Evolutionary conservation across 2,797 vertebrate species (phyloP).

Genomic region (Alosa sapidissima): DNA sequence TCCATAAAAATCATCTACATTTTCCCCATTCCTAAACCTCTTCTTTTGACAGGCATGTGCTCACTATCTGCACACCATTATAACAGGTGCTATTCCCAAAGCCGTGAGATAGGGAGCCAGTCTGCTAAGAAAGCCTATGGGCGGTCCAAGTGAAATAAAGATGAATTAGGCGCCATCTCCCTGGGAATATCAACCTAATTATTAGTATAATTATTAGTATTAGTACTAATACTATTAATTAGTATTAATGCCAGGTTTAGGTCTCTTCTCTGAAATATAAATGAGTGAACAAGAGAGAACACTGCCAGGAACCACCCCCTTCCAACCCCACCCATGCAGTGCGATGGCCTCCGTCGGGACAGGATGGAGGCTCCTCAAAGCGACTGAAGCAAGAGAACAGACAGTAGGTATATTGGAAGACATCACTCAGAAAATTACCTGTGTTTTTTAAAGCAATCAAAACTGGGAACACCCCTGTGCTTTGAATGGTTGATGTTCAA

Average conservation of each 20-base stretch:
- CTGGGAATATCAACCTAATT: slow-evolving; percentile 32
- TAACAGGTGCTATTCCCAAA: slow-evolving; percentile 31
- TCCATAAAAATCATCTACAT: slow-evolving; percentile 49
- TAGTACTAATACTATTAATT: too few species aligned
- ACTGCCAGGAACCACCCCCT: neutral
- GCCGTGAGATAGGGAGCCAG: neutral
- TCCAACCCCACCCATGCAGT: neutral
- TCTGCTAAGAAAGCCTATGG: neutral
- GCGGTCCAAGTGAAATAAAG: slow-evolving; percentile 36
- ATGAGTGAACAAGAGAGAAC: neutral
- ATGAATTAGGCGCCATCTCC: slow-evolving; percentile 19
- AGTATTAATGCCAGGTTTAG: slow-evolving; percentile 29
- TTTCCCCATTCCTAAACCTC: slow-evolving; percentile 22
- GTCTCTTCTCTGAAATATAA: slow-evolving; percentile 28
- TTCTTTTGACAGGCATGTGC: slow-evolving; percentile 26
- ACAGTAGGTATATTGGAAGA: too few species aligned
- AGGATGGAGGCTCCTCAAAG: neutral
- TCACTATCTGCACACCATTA: slow-evolving; percentile 6
- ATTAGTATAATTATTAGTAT: too few species aligned
- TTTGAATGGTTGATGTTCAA: neutral
- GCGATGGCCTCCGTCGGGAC: slow-evolving; percentile 5
- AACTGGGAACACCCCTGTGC: neutral
- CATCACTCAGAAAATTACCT: slow-evolving; percentile 15
- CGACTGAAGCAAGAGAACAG: neutral
- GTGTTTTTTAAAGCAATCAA: neutral